These are phyloP conservation scores for Balaenoptera acutorostrata DNA, from an alignment of 2,113 vertebrate genomes.

Conservation along the genomic window DNA sequence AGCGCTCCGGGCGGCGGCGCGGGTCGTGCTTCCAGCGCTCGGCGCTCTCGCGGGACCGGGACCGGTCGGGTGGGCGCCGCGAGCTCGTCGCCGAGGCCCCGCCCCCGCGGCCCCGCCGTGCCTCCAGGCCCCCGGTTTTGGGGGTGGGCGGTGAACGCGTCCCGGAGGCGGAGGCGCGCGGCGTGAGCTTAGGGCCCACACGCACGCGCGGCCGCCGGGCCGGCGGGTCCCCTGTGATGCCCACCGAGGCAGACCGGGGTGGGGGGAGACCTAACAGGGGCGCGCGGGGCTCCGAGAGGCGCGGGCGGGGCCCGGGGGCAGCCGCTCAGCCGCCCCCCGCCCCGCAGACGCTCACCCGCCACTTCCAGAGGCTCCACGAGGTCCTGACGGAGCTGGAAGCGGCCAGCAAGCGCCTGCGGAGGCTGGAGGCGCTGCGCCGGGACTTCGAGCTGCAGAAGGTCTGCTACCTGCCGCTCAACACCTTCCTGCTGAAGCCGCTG, in stretches of 20 bases:
- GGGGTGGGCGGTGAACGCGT: neutral
- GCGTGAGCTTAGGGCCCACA: neutral
- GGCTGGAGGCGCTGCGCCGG: conserved; percentile 90
- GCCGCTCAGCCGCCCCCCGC: neutral
- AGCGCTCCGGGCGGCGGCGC: neutral
- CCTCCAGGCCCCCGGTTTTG: neutral
- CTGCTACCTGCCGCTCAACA: conserved; percentile 95
- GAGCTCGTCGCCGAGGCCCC: neutral
- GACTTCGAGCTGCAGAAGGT: conserved; percentile 98
- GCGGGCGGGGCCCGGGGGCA: no score
- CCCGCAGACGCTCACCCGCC: conserved; percentile 74
- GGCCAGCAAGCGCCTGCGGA: conserved; percentile 86
- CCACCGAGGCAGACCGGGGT: neutral
- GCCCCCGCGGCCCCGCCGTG: neutral
- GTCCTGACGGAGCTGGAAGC: conserved; percentile 92
- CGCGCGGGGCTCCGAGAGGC: neutral
- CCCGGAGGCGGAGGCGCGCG: neutral
- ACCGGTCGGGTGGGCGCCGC: no score
- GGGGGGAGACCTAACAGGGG: neutral
- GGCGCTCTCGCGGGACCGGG: neutral
- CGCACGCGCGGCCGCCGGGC: neutral
- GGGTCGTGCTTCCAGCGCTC: neutral
- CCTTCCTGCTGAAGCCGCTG: conserved; percentile 94
- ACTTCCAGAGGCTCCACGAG: conserved; percentile 90
- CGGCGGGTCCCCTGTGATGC: neutral